A percentile compares a stretch with the other conserved stretches of the same genome.
Evolutionary conservation across 1,140 invertebrate genomes (phyloP).

Genomic region (Drosophila micromelanica): DNA sequence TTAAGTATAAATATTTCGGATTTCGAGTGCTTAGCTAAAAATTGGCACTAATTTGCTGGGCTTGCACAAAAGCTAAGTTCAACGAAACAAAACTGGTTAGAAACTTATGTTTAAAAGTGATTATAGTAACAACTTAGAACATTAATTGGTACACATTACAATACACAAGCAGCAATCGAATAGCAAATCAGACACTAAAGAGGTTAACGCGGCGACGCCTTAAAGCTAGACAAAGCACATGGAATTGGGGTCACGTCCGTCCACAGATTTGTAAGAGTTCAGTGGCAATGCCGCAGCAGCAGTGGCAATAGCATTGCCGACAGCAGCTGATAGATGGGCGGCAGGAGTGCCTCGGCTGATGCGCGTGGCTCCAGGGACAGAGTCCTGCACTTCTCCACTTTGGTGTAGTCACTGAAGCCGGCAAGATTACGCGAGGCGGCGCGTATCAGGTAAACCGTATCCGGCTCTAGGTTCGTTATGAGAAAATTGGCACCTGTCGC

Average conservation of each 20-base stretch:
- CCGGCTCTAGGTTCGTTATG: conserved; percentile 76
- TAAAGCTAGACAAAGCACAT: conserved; percentile 75
- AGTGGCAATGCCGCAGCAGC: conserved; percentile 26
- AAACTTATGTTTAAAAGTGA: conserved; percentile 40
- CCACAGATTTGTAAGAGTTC: conserved; percentile 2
- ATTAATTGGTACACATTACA: conserved; percentile 37
- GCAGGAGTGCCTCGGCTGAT: conserved; percentile 13
- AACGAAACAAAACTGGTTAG: conserved; percentile 36
- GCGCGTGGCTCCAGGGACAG: conserved; percentile 68
- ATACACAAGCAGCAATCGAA: conserved; percentile 17
- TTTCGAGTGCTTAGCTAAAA: neutral
- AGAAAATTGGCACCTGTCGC: conserved; percentile 81
- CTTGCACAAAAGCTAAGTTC: conserved; percentile 31
- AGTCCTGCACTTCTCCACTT: conserved; percentile 69
- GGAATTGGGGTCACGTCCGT: neutral
- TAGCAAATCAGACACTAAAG: conserved; percentile 60
- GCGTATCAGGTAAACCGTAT: conserved; percentile 82
- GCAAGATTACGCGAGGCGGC: conserved; percentile 84
- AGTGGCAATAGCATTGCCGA: neutral
- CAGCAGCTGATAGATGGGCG: conserved; percentile 13
- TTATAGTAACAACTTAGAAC: conserved; percentile 52
- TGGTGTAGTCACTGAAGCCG: conserved; percentile 82
- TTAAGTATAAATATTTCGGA: too few species aligned
- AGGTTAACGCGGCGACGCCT: conserved; percentile 42
- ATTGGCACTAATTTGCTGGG: conserved; percentile 32